phyloP scores from a whole-genome alignment of 2,888 invertebrate genomes.

The Drosophila suboccidentalis region DNA sequence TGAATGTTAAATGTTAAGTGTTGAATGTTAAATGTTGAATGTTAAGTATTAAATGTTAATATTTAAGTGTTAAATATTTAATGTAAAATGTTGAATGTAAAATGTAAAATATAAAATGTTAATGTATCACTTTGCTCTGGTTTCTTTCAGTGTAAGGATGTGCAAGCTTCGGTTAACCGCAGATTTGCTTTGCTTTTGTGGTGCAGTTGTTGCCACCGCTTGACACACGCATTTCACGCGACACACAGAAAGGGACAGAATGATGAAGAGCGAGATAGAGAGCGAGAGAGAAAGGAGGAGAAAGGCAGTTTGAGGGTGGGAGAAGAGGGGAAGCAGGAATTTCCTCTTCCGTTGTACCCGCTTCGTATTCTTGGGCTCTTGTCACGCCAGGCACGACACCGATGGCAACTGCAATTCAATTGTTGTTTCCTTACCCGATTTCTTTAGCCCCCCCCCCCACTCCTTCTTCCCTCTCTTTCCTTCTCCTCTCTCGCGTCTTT shows the following conservation, averaged over 20 bases:
- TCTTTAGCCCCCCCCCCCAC: not conserved
- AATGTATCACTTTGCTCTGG: no score
- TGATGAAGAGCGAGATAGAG: not conserved
- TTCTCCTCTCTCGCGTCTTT: slow-evolving; percentile 19
- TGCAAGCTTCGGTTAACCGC: slow-evolving; percentile 12
- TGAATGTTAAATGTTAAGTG: no score
- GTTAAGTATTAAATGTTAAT: no score
- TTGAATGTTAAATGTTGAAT: no score
- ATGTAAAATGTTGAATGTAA: no score
- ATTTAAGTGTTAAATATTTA: no score
- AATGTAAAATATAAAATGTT: no score
- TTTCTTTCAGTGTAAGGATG: slow-evolving; percentile 7
- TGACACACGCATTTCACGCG: slow-evolving; percentile 58
- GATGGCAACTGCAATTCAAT: slow-evolving; percentile 78
- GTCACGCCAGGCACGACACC: slow-evolving; percentile 79
- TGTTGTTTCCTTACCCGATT: slow-evolving; percentile 60
- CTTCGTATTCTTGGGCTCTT: slow-evolving; percentile 47
- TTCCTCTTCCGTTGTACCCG: slow-evolving; percentile 5
- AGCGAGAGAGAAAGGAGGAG: not conserved
- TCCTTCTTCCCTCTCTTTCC: no score
- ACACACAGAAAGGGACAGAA: not conserved
- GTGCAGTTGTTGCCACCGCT: slow-evolving; percentile 33
- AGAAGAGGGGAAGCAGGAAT: not conserved
- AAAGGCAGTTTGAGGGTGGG: not conserved
- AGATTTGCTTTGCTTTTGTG: slow-evolving; percentile 36